Evolutionary conservation across 2,113 vertebrate genomes (phyloP), one percentile per base, ranked within the genome.

Genomic region (Istiophorus platypterus): DNA sequence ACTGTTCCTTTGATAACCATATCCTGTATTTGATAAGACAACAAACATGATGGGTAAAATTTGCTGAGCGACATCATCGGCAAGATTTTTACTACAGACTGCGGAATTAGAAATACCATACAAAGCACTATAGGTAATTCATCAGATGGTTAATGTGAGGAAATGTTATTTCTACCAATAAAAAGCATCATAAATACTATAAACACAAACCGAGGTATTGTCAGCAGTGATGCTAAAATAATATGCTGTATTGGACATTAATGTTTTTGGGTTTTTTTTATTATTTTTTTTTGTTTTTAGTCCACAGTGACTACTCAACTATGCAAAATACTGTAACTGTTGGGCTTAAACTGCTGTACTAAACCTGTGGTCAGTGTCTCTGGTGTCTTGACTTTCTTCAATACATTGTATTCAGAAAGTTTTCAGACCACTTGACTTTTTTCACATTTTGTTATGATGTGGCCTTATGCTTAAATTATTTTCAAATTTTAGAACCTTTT

Each of bases 291-390:
- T 74, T 42, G 34, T 68, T 49, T 49, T 41, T 59, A 14, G 20
- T 69, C 63, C 56, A 61, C 42, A 34, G 37, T 42, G 66, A 84
- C 34, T 41, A 12, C 31, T 76, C n/a, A 64, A 81, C 88, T 91
- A 88, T 88, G 88, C 87, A 92, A 82, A 82, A 65, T 54, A 34
- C 31, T 34, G 31, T 34, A 59, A 75, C n/a, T 57, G 56, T 63
- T 69, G 61, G 51, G 66, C 73, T 81, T 64, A 31, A 61, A 29
- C 67, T 79, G 66, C 66, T 82, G 24, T 72, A 56, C 34, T 20
- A 14, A 67, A 66, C 45, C 49, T 69, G 66, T 68, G 71, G 27
- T 29, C 27, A 26, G 8, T 67, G 58, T 76, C 27, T 37, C 41
- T 67, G 39, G 74, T 57, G 70, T 75, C 58, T 39, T 5, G 45